Conservation (phyloP, 2,888 invertebrate species). For the Dicyrtomina minuta region DNA sequence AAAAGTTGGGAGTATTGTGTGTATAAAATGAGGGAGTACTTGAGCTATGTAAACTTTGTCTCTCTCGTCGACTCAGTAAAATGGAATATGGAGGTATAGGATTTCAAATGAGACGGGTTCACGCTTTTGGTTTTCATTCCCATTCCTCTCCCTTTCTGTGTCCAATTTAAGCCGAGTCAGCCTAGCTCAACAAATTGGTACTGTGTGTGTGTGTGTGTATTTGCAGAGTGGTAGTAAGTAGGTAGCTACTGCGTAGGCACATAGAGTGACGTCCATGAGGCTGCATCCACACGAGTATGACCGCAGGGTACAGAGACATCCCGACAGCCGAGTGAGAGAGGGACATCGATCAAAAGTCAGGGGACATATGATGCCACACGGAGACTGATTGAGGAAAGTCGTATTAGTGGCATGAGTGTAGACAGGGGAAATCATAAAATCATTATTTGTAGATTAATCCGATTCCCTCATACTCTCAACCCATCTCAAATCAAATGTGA, state of each 20-base stretch:
- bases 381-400: constrained; percentile 22
- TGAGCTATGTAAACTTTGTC: background rate
- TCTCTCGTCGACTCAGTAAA: background rate
- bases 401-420: constrained; percentile 19
- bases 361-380: background rate
- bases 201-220: too few relatives aligned
- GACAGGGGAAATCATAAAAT: constrained; percentile 29
- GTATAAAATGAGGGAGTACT: background rate
- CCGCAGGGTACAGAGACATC: too few relatives aligned
- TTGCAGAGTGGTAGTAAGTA: background rate
- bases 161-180: background rate
- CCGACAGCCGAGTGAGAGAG: background rate
- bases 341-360: constrained; percentile 32
- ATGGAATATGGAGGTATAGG: background rate
- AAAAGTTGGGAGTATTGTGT: too few relatives aligned
- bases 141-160: constrained; percentile 9
- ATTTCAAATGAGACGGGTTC: background rate
- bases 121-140: background rate
- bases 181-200: background rate
- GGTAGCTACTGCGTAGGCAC: too few relatives aligned
- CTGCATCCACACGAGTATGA: too few relatives aligned
- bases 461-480: constrained; percentile 15
- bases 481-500: constrained; percentile 21
- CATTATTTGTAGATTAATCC: constrained; percentile 33
- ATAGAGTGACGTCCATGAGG: too few relatives aligned